Conservation (phyloP, 2,888 invertebrate species). For the Caradrina clavipalpis region DNA sequence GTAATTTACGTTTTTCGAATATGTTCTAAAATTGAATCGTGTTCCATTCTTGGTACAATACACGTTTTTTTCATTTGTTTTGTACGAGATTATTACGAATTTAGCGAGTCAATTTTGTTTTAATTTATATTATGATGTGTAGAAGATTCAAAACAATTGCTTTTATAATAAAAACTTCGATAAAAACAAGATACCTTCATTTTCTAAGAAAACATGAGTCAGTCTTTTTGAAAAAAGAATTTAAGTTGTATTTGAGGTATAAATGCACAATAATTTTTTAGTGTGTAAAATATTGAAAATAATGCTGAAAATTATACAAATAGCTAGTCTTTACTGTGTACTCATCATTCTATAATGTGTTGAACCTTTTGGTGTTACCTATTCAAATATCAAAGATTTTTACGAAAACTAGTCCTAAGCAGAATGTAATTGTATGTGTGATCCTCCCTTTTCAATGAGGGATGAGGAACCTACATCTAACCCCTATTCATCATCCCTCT, state of each 20-base stretch:
- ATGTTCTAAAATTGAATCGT: slow-evolving; percentile 18
- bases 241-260: neutral
- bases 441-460: no score
- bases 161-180: neutral
- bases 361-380: no score
- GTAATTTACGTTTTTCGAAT: slow-evolving; percentile 54
- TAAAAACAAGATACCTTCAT: slow-evolving; percentile 12
- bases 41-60: neutral
- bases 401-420: no score
- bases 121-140: neutral
- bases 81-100: neutral
- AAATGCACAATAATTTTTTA: no score
- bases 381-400: no score
- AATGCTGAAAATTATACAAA: no score
- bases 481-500: no score
- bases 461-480: no score
- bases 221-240: neutral
- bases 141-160: neutral
- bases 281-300: neutral
- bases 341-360: no score
- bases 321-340: no score
- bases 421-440: no score
- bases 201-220: neutral
- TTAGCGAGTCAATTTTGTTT: neutral
- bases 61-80: slow-evolving; percentile 15